phyloP scores from a whole-genome alignment of 1,140 invertebrate species.

The Teleopsis dalmanni region DNA sequence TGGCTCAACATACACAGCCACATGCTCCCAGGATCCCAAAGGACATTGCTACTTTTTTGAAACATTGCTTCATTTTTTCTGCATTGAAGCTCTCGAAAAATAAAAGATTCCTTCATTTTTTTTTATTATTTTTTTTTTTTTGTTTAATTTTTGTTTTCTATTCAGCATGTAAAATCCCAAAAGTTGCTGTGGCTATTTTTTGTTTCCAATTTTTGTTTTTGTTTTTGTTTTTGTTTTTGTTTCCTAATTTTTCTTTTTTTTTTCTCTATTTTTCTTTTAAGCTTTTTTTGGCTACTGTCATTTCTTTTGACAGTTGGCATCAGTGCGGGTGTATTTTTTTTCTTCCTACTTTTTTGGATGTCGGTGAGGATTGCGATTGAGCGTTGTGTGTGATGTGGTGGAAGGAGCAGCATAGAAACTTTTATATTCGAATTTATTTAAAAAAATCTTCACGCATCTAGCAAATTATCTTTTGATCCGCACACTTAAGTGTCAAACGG shows the following conservation, averaged over 20 bases:
- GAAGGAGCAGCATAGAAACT: not conserved
- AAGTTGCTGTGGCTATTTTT: constrained; percentile 40
- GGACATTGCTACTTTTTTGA: not conserved
- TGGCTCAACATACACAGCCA: constrained; percentile 6
- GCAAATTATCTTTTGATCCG: constrained; percentile 44
- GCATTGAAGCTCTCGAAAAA: not conserved
- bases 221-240: constrained; percentile 6
- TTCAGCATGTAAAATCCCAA: constrained; percentile 28
- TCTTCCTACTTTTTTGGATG: not conserved
- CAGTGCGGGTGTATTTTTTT: too few species aligned
- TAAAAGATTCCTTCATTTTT: too few species aligned
- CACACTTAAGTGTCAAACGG: constrained; percentile 26
- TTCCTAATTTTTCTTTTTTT: too few species aligned
- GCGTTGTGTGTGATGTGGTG: not conserved
- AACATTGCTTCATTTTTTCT: not conserved
- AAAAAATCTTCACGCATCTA: constrained; percentile 42
- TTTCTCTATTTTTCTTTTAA: too few species aligned
- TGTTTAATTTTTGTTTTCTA: not conserved
- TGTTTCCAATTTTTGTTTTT: constrained; percentile 8
- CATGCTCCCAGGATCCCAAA: not conserved
- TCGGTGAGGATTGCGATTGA: not conserved
- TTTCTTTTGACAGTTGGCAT: too few species aligned
- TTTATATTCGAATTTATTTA: constrained; percentile 4
- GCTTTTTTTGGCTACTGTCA: too few species aligned
- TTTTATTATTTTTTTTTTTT: too few species aligned